Conservation (phyloP, 2,797 vertebrate genomes). For the Scyliorhinus canicula region DNA sequence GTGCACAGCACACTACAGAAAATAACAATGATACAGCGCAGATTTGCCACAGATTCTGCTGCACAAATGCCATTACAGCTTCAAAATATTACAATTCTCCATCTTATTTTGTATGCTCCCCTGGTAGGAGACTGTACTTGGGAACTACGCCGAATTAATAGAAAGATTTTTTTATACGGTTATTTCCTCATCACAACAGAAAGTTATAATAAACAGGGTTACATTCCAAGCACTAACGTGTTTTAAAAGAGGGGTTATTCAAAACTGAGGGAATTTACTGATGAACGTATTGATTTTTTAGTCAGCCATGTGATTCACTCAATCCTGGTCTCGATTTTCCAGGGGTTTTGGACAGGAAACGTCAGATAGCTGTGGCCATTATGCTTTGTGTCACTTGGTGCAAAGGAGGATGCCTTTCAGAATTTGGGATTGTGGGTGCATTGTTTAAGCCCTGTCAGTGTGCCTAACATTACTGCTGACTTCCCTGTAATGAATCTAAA, state of each 20-base stretch:
- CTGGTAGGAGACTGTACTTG: background rate
- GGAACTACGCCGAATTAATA: background rate
- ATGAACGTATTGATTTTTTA: background rate
- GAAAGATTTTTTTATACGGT: background rate
- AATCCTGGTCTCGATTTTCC: background rate
- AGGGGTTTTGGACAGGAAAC: background rate
- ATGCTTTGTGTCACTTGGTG: background rate
- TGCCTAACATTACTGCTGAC: background rate
- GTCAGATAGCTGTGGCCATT: background rate
- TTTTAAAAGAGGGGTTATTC: background rate
- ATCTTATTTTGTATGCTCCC: background rate
- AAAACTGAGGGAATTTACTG: background rate
- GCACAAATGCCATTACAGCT: background rate
- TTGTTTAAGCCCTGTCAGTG: background rate
- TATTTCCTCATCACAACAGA: background rate
- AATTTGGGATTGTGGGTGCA: background rate
- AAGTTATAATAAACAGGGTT: too few relatives aligned
- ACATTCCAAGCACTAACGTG: background rate
- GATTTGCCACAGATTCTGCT: background rate
- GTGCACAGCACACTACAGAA: background rate
- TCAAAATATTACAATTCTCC: background rate
- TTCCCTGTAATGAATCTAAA: background rate
- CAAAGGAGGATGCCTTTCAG: conserved; percentile 20
- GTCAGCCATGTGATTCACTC: background rate
- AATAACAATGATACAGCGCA: background rate